phyloP scores from a whole-genome alignment of 2,113 vertebrate species.

The Phainopepla nitens region DNA sequence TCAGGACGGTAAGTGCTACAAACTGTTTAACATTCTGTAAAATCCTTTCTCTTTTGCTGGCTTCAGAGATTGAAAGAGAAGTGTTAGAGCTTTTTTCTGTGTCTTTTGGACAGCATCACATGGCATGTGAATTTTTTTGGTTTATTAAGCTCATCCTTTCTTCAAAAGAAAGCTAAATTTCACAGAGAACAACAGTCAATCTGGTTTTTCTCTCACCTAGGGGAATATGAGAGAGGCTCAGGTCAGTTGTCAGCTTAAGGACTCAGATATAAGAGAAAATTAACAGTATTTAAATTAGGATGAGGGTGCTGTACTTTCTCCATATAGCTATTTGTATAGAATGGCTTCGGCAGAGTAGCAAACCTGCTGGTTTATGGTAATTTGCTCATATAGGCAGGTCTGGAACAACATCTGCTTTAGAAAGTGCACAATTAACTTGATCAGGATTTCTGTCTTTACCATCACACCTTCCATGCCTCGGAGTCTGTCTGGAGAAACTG shows the following conservation, averaged over 20 bases:
- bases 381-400: background rate
- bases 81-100: background rate
- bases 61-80: background rate
- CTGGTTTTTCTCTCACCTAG: background rate
- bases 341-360: background rate
- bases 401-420: background rate
- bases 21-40: background rate
- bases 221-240: background rate
- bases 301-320: background rate
- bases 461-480: background rate
- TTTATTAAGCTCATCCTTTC: background rate
- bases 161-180: background rate
- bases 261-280: background rate
- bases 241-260: background rate
- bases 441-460: background rate
- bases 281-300: background rate
- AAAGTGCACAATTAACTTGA: background rate
- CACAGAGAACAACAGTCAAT: background rate
- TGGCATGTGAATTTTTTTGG: background rate
- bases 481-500: background rate
- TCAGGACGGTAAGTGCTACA: constrained; percentile 78
- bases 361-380: background rate
- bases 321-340: background rate
- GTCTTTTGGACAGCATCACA: background rate
- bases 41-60: background rate